Evolutionary conservation across 2,113 vertebrate species (phyloP), one percentile per base, ranked within the genome.

Genomic region (Cryptomyrus ogoouensis): DNA sequence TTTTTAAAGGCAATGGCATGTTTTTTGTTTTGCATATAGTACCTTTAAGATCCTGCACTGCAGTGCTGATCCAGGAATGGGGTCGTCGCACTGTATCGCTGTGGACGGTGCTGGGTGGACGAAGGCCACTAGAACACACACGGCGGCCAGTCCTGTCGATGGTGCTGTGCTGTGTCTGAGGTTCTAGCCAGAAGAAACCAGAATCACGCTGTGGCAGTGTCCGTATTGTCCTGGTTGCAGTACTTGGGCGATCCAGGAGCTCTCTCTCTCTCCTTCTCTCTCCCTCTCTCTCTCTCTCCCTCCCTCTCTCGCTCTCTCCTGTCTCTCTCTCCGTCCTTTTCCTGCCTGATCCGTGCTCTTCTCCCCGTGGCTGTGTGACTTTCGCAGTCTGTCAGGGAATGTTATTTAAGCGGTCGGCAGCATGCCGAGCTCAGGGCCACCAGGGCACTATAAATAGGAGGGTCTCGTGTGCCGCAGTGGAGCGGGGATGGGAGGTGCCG

Each of bases 401-500:
- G 93, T 90, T 92, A 91, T 92, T 92, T 90, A 94, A 95, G 94
- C 93, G 90, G 53, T 86, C 92, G 92, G 91, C 90, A 70, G 94
- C 49, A 92, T 47, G 74, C 92, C 91, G 91, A 91, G 93, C 93
- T 93, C 93, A 91, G 92, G 92, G 92, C 94, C 94, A 92, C 13
- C 90, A 92, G 93, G 92, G 91, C 12, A 90, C 96, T 96, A 96
- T 93, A 96, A 96, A 96, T 96, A 96, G 95, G 93, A 93, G 94
- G 94, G 93, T 93, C 94, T 94, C 39, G 94, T 95, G 95, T 95
- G 95, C 94, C 94, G 94, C 95, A 94, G 92, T 90, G 91, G 94
- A 93, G 95, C 95, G 91, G 91, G 92, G 91, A 49, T 91, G 95
- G 94, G 94, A 94, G 93, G 91, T 93, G 94, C 88, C 94, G 94